phyloP scores from a whole-genome alignment of 2,797 vertebrate species.

The Toxotes lorentzi region DNA sequence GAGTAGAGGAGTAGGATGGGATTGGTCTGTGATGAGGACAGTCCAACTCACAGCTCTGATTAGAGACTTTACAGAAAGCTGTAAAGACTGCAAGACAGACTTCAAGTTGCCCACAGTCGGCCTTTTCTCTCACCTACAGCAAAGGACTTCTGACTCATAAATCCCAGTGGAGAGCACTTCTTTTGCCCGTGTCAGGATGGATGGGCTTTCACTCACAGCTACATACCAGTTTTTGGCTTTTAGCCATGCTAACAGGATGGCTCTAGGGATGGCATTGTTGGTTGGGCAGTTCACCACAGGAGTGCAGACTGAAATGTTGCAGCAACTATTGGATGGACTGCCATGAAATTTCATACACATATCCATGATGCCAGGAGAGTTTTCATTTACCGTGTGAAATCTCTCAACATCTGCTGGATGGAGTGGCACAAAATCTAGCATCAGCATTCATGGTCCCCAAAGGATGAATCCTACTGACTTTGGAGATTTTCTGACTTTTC shows the following conservation, averaged over 20 bases:
- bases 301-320: not conserved
- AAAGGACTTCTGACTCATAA: constrained; percentile 56
- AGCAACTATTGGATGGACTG: not conserved
- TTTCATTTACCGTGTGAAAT: not conserved
- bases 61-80: constrained; percentile 62
- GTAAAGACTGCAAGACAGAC: constrained; percentile 46
- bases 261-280: not conserved
- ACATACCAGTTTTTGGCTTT: constrained; percentile 17
- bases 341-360: not conserved
- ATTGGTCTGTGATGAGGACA: constrained; percentile 62
- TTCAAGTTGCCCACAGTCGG: constrained; percentile 32
- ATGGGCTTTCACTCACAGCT: constrained; percentile 39
- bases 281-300: not conserved
- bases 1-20: constrained; percentile 47
- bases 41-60: constrained; percentile 49
- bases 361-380: not conserved
- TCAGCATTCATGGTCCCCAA: not conserved
- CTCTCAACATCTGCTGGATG: too few species aligned
- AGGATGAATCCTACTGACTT: not conserved
- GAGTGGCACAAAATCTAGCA: not conserved
- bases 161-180: constrained; percentile 40
- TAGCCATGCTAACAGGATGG: not conserved
- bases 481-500: too few species aligned
- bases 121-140: constrained; percentile 52
- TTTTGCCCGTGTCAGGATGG: constrained; percentile 33